Conservation (phyloP, 2,113 vertebrate species). For the Eolophus roseicapilla region DNA sequence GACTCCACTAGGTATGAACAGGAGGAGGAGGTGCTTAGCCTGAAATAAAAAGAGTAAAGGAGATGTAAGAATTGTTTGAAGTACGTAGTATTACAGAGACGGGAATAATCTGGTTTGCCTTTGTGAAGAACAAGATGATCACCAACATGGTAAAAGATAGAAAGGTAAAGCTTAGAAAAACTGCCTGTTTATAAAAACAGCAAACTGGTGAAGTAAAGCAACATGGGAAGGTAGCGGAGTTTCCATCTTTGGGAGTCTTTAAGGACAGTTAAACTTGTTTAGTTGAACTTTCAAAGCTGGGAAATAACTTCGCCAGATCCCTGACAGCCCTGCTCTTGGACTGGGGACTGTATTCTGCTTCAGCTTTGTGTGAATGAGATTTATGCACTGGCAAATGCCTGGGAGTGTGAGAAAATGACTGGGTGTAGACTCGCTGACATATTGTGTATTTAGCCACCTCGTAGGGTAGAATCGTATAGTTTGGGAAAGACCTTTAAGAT, state of each 20-base stretch:
- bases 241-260: not conserved
- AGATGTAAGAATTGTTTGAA: not conserved
- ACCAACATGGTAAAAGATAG: not conserved
- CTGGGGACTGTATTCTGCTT: not conserved
- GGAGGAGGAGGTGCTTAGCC: not conserved
- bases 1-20: not conserved
- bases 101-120: not conserved
- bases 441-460: not conserved
- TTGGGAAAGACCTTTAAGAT: not conserved
- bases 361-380: not conserved
- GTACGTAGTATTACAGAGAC: not conserved
- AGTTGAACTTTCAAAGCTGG: not conserved
- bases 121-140: not conserved
- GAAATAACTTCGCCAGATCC: not conserved
- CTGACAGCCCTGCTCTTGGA: rapidly evolving
- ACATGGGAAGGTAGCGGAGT: not conserved
- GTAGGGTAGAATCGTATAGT: not conserved
- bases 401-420: not conserved
- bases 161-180: not conserved
- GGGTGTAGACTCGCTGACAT: not conserved
- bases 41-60: not conserved
- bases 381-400: not conserved
- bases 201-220: not conserved
- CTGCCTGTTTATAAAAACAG: not conserved
- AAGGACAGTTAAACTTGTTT: not conserved